A percentile compares a stretch with the other conserved stretches of the same genome.
These are phyloP conservation scores for Agrilus planipennis DNA, from an alignment of 1,140 invertebrate species.

Conservation along the genomic window DNA sequence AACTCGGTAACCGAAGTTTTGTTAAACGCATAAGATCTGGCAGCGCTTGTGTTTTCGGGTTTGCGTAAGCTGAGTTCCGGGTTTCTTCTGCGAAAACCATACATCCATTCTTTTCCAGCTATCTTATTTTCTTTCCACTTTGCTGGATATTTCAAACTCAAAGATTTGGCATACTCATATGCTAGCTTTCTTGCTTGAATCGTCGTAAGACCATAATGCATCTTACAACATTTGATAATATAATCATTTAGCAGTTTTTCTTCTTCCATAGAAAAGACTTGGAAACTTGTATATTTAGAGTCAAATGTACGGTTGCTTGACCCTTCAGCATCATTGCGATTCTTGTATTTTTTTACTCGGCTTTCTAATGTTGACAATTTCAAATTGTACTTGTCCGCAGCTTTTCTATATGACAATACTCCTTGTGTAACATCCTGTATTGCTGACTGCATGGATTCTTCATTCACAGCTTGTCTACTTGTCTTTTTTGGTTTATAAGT, in stretches of 20 bases:
- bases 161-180: background rate
- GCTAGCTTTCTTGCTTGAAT: background rate
- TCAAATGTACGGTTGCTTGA: too few relatives aligned
- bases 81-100: conserved; percentile 1
- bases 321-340: too few relatives aligned
- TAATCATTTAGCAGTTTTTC: conserved; percentile 2
- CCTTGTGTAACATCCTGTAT: too few relatives aligned
- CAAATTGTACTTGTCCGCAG: too few relatives aligned
- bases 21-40: conserved; percentile 28
- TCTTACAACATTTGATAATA: background rate
- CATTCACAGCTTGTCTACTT: too few relatives aligned
- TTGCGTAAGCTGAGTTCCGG: background rate
- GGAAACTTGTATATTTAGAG: too few relatives aligned
- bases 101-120: background rate
- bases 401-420: too few relatives aligned
- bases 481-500: too few relatives aligned
- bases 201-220: conserved; percentile 1
- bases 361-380: too few relatives aligned
- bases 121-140: background rate
- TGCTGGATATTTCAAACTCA: background rate
- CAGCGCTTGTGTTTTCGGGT: background rate
- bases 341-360: too few relatives aligned
- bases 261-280: conserved; percentile 3
- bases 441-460: too few relatives aligned
- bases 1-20: conserved; percentile 26